Conservation (phyloP, 2,797 vertebrate genomes). For the Lacerta bilineata region DNA sequence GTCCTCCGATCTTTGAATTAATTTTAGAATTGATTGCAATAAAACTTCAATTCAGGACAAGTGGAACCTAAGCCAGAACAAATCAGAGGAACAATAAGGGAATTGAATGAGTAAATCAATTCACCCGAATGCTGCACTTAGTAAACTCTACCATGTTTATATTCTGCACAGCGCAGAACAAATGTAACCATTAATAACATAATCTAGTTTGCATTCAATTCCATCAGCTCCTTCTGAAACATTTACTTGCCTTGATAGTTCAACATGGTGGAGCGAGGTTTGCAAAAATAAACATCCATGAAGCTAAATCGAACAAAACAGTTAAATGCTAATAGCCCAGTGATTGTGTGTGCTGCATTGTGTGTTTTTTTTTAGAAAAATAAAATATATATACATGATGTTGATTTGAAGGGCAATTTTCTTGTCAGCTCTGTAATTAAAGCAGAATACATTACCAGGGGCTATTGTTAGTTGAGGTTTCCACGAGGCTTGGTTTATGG, state of each 20-base stretch:
- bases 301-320: constrained; percentile 3
- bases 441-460: constrained; percentile 72
- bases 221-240: background rate
- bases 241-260: constrained; percentile 19
- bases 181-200: background rate
- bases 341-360: constrained; percentile 53
- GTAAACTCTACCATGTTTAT: background rate
- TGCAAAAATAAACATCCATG: constrained; percentile 37
- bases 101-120: background rate
- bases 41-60: background rate
- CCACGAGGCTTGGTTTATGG: constrained; percentile 76
- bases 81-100: background rate
- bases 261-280: constrained; percentile 46
- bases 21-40: background rate
- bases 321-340: constrained; percentile 51
- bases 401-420: constrained; percentile 81
- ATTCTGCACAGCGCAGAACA: background rate
- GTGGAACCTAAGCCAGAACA: background rate
- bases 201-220: constrained; percentile 10
- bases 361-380: background rate
- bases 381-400: constrained; percentile 56
- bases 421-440: constrained; percentile 85
- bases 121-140: too few relatives aligned
- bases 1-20: too few relatives aligned
- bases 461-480: constrained; percentile 79